Evolutionary conservation across 1,140 invertebrate genomes (phyloP).

Genomic region (Megalopta genalis): DNA sequence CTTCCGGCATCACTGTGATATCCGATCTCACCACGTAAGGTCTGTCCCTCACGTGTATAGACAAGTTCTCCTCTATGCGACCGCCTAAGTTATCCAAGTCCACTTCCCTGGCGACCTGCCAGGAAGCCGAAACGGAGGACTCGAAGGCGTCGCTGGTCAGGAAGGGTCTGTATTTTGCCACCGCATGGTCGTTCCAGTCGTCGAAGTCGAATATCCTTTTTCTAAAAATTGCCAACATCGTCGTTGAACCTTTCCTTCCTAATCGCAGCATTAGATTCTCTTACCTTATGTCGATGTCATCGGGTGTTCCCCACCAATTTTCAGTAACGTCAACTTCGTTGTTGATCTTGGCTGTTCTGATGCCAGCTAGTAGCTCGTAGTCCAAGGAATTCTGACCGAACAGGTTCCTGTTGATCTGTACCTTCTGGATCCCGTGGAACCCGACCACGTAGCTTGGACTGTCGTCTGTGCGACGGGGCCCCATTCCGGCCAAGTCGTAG

Average conservation of each 20-base stretch:
- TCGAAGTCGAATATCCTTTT: constrained; percentile 98
- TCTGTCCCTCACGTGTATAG: constrained; percentile 83
- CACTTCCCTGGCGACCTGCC: constrained; percentile 78
- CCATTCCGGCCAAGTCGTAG: constrained; percentile 64
- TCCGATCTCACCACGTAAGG: constrained; percentile 95
- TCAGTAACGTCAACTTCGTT: constrained; percentile 93
- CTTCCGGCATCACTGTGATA: constrained; percentile 97
- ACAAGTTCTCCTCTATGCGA: constrained; percentile 87
- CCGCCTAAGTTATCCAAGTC: constrained; percentile 91
- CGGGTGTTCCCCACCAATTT: constrained; percentile 97
- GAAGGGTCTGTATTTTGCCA: constrained; percentile 94
- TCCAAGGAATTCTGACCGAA: constrained; percentile 93
- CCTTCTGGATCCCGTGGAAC: constrained; percentile 96
- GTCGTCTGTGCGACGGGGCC: constrained; percentile 76
- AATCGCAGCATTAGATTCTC: too few species aligned
- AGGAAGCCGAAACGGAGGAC: constrained; percentile 87
- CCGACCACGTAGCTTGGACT: constrained; percentile 92
- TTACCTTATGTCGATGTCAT: constrained; percentile 84
- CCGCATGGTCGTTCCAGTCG: constrained; percentile 99
- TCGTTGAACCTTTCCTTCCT: background rate
- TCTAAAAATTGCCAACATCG: constrained; percentile 43
- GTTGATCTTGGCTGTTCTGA: constrained; percentile 92
- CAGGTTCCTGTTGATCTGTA: constrained; percentile 94
- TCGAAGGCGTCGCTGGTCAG: constrained; percentile 88
- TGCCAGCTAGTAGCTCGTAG: constrained; percentile 96